Percentiles rank a stretch among this genome's conserved stretches.
These are phyloP conservation scores for Epistrophe grossulariae DNA, from an alignment of 2,888 invertebrate genomes.

Conservation along the genomic window DNA sequence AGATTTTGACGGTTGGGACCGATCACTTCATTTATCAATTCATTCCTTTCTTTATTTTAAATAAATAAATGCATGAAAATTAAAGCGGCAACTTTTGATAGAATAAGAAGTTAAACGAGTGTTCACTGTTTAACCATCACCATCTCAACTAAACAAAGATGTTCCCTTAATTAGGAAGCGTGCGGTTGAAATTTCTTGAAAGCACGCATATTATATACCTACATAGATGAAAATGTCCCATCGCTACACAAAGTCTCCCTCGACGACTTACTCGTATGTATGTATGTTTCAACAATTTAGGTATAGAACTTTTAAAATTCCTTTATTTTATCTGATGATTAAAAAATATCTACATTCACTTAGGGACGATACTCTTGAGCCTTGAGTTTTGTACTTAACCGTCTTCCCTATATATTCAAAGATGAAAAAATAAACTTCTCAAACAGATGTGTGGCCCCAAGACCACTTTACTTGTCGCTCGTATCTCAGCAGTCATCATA, in stretches of 20 bases:
- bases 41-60: too few species aligned
- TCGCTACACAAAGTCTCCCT: background rate
- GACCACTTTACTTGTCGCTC: background rate
- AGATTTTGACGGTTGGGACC: too few species aligned
- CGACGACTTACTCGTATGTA: background rate
- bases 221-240: background rate
- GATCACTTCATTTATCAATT: too few species aligned
- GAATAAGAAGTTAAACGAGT: background rate
- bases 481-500: too few species aligned
- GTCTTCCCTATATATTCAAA: background rate
- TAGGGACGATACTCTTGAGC: background rate
- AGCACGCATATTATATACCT: background rate
- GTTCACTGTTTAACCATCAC: background rate
- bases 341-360: background rate
- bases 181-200: background rate
- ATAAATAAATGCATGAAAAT: background rate
- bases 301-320: constrained; percentile 12
- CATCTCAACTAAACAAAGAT: background rate
- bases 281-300: background rate
- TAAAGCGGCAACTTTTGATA: background rate
- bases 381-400: background rate
- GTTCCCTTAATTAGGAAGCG: background rate
- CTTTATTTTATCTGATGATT: background rate
- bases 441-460: background rate
- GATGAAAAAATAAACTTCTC: background rate